A percentile compares a stretch with the other conserved stretches of the same genome.
Evolutionary conservation across 2,888 invertebrate genomes (phyloP).

Genomic region (Gryllus longicercus): DNA sequence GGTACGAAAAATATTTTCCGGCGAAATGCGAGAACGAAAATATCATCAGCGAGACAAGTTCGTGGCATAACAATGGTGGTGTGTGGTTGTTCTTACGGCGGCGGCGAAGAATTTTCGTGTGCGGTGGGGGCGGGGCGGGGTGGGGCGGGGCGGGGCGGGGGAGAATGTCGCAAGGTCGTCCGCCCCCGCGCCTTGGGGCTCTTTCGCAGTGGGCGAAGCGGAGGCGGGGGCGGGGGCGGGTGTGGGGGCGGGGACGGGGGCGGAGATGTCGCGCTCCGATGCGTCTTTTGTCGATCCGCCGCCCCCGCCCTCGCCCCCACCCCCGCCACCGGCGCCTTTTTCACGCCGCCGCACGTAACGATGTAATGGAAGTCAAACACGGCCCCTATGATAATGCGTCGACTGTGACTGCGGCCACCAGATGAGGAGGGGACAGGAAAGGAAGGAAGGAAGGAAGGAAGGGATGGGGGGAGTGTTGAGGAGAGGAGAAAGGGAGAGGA

Average conservation of each 20-base stretch:
- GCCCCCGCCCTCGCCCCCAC: not conserved
- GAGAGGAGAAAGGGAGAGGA: not conserved
- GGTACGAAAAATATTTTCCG: no score
- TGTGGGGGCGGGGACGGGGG: not conserved
- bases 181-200: no score
- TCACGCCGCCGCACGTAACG: slow-evolving; percentile 7
- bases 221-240: not conserved
- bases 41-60: no score
- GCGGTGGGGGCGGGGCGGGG: no score
- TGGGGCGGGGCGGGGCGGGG: no score
- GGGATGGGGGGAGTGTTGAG: not conserved
- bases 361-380: slow-evolving; percentile 11
- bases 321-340: not conserved
- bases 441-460: not conserved
- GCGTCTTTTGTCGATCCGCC: not conserved
- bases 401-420: not conserved
- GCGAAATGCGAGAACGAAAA: no score
- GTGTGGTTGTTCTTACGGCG: no score
- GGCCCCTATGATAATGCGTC: slow-evolving; percentile 5
- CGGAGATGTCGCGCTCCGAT: not conserved
- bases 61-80: no score
- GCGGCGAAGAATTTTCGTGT: no score
- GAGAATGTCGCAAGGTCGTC: no score
- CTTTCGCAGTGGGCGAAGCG: not conserved
- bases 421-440: not conserved